A percentile compares a stretch with the other conserved stretches of the same genome.
phyloP scores from a whole-genome alignment of 2,113 vertebrate species.

The Falcunculus frontatus region DNA sequence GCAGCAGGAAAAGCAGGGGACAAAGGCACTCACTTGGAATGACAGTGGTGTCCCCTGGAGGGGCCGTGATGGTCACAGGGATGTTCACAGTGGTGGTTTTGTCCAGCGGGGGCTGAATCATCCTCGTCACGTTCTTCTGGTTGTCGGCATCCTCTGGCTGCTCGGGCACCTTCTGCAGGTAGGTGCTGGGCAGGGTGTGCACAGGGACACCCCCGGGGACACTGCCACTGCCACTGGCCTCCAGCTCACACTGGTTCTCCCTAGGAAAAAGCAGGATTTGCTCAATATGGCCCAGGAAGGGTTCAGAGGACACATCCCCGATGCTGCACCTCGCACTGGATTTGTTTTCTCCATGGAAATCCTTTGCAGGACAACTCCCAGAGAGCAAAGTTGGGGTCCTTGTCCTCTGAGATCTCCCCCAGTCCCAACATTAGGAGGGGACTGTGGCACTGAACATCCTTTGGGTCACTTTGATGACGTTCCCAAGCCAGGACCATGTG shows the following conservation, averaged over 20 bases:
- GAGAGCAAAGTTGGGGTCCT: not conserved
- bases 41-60: constrained; percentile 79
- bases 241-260: constrained; percentile 78
- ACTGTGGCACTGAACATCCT: not conserved
- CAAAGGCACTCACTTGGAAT: constrained; percentile 81
- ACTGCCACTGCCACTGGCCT: constrained; percentile 50
- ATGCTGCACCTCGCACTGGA: fast-evolving
- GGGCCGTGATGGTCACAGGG: constrained; percentile 82
- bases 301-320: not conserved
- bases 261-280: constrained; percentile 54
- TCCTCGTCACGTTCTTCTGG: constrained; percentile 84
- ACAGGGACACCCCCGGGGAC: constrained; percentile 49
- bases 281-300: not conserved
- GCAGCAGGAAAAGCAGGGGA: not conserved
- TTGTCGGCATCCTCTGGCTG: constrained; percentile 88
- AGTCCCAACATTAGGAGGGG: not conserved
- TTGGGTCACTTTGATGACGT: not conserved
- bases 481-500: not conserved
- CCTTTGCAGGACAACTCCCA: not conserved
- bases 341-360: not conserved
- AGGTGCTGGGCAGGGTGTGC: constrained; percentile 75
- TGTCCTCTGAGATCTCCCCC: not conserved
- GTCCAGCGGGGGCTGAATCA: constrained; percentile 72
- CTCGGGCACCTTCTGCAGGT: constrained; percentile 74
- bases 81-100: constrained; percentile 75